Evolutionary conservation across 2,113 vertebrate genomes (phyloP).

Genomic region (Myiopsitta monachus): DNA sequence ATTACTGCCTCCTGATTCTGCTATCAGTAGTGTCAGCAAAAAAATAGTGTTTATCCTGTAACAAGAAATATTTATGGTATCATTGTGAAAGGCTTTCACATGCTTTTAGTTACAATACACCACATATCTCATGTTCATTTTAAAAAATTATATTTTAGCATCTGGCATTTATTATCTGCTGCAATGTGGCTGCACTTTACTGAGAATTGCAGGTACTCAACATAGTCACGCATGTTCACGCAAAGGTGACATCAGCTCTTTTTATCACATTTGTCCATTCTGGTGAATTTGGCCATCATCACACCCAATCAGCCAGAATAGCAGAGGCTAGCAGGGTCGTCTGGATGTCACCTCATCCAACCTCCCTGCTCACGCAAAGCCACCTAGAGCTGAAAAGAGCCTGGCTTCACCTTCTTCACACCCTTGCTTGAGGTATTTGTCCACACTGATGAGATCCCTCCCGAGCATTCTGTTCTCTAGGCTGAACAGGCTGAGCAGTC

Average conservation of each 20-base stretch:
- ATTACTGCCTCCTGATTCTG: not conserved
- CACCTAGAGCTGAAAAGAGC: not conserved
- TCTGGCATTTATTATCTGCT: not conserved
- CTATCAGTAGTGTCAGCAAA: not conserved
- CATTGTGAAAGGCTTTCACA: not conserved
- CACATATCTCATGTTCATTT: not conserved
- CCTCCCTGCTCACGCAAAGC: not conserved
- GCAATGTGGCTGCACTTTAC: not conserved
- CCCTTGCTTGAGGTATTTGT: not conserved
- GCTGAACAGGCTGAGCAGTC: not conserved
- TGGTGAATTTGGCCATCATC: not conserved
- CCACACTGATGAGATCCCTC: too few relatives aligned
- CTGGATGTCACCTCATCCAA: not conserved
- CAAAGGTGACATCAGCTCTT: not conserved
- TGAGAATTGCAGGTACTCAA: not conserved
- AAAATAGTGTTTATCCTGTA: not conserved
- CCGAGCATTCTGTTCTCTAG: not conserved
- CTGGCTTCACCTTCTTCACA: not conserved
- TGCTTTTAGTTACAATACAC: not conserved
- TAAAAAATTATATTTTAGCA: not conserved
- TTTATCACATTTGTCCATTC: not conserved
- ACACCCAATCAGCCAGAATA: not conserved
- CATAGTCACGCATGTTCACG: accelerated
- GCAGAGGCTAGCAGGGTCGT: not conserved
- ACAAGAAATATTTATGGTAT: not conserved